Base-by-base conservation (phyloP, 2,113 vertebrate genomes). In the Cebidichthys violaceus region DNA sequence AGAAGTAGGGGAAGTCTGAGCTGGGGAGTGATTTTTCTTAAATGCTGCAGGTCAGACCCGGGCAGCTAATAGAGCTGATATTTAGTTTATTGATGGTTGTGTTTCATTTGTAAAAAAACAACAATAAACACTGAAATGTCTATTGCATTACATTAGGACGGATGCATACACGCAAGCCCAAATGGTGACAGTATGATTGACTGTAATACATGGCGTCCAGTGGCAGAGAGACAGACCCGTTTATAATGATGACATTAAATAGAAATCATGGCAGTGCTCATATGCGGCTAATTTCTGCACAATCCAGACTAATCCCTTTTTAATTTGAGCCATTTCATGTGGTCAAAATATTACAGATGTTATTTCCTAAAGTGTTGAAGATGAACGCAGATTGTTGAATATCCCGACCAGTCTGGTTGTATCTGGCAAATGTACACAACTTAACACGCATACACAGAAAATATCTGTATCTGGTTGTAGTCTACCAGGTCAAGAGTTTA, bases 21-120 rank as follows among this genome's bases (percentile, higher is more conserved):
- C 71, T 78, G 80, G 55, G 68, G 54, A 85, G 41, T 73, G 67
- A 81, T 70, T 84, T 75, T 1, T 39, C 64, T 91, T 47, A 65
- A 70, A 59, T 27, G 33, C 52, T 67, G 75, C 75, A 60, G 70
- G 45, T 79, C 78, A 75, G 60, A 71, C 22, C 54, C 24, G 61
- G 47, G 59, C 24, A 13, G 37, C 59, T 76, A 43, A 31, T 29
- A 27, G 20, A 69, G n/a, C 33, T 76, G 45, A 54, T 70, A 65
- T 77, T 82, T 65, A 54, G 33, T 39, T 17, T 61, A 20, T 41
- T 0, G 3, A 43, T 29, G 22, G 70, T 27, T 73, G 60, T 69
- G 29, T 17, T 33, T 57, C 2, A 37, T 39, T 20, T 57, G 35
- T 20, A 8, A 37, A 22, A 70, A 52, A n/a, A 14, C 6, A 54